A percentile compares a stretch with the other conserved stretches of the same genome.
Conservation (phyloP, 2,888 invertebrate genomes). For the Macaria notata region DNA sequence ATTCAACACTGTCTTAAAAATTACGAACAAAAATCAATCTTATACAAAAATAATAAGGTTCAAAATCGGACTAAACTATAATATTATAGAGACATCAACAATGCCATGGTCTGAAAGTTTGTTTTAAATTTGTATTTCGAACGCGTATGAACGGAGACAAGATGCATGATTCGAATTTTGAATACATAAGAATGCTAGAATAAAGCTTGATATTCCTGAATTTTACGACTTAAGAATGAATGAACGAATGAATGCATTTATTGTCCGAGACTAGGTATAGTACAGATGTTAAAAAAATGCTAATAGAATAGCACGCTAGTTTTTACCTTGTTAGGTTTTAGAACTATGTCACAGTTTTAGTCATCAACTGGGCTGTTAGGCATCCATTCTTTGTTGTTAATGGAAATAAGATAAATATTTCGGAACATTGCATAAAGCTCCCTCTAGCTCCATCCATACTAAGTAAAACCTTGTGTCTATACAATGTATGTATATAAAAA, state of each 20-base stretch:
- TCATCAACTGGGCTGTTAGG: no score
- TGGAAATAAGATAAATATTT: no score
- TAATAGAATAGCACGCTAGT: no score
- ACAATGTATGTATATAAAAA: no score
- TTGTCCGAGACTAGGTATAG: no score
- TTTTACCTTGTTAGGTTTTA: no score
- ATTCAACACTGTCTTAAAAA: conserved; percentile 52
- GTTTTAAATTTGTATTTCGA: conserved; percentile 54
- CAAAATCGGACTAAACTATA: conserved; percentile 27
- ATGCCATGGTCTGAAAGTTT: conserved; percentile 16
- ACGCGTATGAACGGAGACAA: conserved; percentile 38
- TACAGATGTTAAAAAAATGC: no score
- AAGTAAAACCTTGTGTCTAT: no score
- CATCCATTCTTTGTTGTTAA: no score
- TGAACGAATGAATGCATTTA: not conserved
- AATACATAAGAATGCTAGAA: conserved; percentile 28
- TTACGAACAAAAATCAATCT: conserved; percentile 38
- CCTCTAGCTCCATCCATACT: no score
- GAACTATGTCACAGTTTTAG: no score
- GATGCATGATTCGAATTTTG: conserved; percentile 56
- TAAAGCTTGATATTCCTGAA: not conserved
- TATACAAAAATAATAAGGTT: conserved; percentile 35
- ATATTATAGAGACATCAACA: conserved; percentile 2
- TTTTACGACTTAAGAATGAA: not conserved
- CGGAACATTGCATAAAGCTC: no score